phyloP scores from a whole-genome alignment of 2,888 invertebrate genomes.

The Odontocerum albicorne region DNA sequence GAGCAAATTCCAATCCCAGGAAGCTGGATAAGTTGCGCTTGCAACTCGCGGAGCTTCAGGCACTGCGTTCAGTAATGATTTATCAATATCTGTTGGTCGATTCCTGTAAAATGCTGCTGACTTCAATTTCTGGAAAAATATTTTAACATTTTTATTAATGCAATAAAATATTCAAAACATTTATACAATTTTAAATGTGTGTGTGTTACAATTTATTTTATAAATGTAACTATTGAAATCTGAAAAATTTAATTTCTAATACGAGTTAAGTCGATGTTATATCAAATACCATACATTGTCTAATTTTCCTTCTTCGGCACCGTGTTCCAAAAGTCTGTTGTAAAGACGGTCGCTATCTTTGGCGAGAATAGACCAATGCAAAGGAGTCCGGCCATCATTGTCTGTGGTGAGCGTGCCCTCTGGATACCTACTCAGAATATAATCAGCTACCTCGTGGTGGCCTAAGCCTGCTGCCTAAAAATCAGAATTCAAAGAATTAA shows the following conservation, averaged over 20 bases:
- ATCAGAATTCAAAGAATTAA: neutral
- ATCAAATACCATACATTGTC: conserved; percentile 73
- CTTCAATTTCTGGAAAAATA: conserved; percentile 72
- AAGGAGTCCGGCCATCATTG: conserved; percentile 81
- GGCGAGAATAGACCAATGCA: conserved; percentile 84
- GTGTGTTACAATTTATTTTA: no score
- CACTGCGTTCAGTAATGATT: conserved; percentile 65
- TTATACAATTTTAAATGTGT: no score
- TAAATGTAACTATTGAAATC: no score
- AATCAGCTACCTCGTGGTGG: conserved; percentile 72
- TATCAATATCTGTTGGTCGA: conserved; percentile 75
- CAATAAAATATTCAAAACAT: no score
- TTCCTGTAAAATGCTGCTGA: conserved; percentile 78
- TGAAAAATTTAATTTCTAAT: no score
- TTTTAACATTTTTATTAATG: neutral
- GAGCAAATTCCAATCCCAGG: conserved; percentile 74
- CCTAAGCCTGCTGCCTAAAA: conserved; percentile 80
- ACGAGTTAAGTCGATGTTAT: no score
- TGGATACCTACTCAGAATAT: conserved; percentile 70
- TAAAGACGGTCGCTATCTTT: conserved; percentile 79
- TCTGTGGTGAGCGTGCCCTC: conserved; percentile 71
- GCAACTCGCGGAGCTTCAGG: conserved; percentile 84
- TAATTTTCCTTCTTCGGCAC: conserved; percentile 79
- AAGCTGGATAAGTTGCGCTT: conserved; percentile 66
- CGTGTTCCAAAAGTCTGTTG: conserved; percentile 74